Base-by-base conservation (phyloP, 1,140 invertebrate species). In the Megalopta genalis region DNA sequence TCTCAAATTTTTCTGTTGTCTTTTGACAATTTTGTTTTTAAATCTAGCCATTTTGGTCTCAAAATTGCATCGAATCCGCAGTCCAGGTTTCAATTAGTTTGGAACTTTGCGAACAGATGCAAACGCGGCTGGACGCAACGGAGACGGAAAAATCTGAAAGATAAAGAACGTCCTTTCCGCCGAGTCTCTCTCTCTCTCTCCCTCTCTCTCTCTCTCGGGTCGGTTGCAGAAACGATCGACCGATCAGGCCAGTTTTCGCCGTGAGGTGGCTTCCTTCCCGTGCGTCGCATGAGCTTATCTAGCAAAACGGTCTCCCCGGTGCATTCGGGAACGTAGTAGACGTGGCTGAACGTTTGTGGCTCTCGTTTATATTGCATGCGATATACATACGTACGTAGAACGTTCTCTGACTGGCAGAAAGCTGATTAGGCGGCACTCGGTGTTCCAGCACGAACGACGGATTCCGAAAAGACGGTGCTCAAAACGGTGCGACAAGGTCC, bases 321-420 rank as follows among this genome's bases (percentile, higher is more conserved):
- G 83, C 77, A 70, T 80, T 85, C n/a, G 62, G 7, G 10, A 23
- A 37, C 57, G 82, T 85, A 85, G 82, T 85, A 85, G 82, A 71
- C 69, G 46, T 84, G 84, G 73, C 84, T 85, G 84, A 84, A 84
- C 37, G 49, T 59, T 77, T 80, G 65, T 76, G 67, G 69, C 84
- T 77, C 80, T 68, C 69, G 72, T 80, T 85, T 46, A 63, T 74
- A 69, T 81, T 84, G 84, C 84, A 85, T 85, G 84, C 73, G 75
- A 72, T 84, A 32, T 32, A 32, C 32, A 32, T 32, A 32, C 32
- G 32, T 32, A 32, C 32, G 32, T 32, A 84, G 18, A 72, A 59
- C 66, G 74, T 85, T 81, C 75, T 68, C 64, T 27, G 46, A 70
- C 54, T 74, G 60, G n/a, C 60, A 65, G 66, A 46, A 80, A 69